Percentiles rank a stretch among this genome's conserved stretches.
Evolutionary conservation across 1,140 invertebrate genomes (phyloP).

Genomic region (Aphis craccivora): DNA sequence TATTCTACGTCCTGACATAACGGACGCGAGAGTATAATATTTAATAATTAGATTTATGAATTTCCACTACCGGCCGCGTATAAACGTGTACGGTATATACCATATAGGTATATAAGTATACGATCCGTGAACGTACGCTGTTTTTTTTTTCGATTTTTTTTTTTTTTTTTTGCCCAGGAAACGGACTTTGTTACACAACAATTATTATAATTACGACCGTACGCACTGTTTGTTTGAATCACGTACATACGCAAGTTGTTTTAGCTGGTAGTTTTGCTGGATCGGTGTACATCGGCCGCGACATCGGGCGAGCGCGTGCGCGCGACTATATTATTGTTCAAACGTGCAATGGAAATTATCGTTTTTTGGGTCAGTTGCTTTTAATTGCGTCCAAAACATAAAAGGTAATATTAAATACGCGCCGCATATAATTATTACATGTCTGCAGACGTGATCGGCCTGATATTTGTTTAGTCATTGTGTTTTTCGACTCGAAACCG

Average conservation of each 20-base stretch:
- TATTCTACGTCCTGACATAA: not conserved
- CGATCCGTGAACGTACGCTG: not conserved
- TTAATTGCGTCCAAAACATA: not conserved
- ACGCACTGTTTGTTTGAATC: not conserved
- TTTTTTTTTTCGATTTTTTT: not conserved
- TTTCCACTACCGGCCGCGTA: not conserved
- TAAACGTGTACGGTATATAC: no score
- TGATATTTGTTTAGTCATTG: not conserved
- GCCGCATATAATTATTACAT: not conserved
- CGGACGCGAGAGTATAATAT: not conserved
- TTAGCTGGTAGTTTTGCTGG: not conserved
- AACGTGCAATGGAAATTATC: not conserved
- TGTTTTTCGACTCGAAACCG: not conserved
- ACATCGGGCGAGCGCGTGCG: not conserved
- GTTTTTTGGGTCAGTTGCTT: conserved; percentile 48
- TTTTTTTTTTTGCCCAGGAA: conserved; percentile 27
- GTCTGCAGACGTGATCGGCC: not conserved
- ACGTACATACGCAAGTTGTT: not conserved
- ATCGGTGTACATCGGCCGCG: not conserved
- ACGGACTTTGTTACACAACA: conserved; percentile 1
- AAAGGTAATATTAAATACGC: not conserved
- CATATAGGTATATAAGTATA: not conserved
- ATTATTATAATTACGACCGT: conserved; percentile 32
- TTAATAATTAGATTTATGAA: not conserved
- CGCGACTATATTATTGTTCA: not conserved